Percentiles rank a stretch among this genome's conserved stretches.
These are phyloP conservation scores for Eupeodes luniger DNA, from an alignment of 2,888 invertebrate species.

Conservation along the genomic window DNA sequence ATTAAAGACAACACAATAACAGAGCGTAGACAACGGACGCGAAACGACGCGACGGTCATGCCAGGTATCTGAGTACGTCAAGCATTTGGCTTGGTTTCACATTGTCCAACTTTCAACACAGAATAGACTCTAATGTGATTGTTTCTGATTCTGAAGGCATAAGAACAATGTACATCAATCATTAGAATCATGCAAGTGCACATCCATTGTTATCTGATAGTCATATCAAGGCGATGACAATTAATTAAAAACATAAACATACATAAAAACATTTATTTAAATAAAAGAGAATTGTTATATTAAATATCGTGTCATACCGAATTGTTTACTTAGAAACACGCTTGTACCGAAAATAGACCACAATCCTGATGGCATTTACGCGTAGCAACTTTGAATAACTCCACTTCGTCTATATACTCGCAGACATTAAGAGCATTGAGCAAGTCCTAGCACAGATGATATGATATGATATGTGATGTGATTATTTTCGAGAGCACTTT, in stretches of 20 bases:
- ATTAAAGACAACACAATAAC: constrained; percentile 48
- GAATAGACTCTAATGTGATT: neutral
- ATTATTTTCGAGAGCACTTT: constrained; percentile 59
- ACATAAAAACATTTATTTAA: constrained; percentile 14
- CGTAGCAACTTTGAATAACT: constrained; percentile 36
- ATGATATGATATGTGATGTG: constrained; percentile 19
- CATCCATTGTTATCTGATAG: constrained; percentile 58
- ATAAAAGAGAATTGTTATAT: constrained; percentile 20
- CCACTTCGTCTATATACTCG: constrained; percentile 21
- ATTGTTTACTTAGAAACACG: constrained; percentile 28
- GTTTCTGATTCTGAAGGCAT: constrained; percentile 17
- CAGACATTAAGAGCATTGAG: neutral
- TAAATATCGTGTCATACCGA: constrained; percentile 36
- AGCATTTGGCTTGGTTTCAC: constrained; percentile 52
- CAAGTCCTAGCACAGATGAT: constrained; percentile 45
- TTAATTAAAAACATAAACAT: constrained; percentile 63
- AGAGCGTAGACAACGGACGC: no score
- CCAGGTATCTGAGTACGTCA: constrained; percentile 53
- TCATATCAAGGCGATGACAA: constrained; percentile 72
- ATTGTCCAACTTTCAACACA: constrained; percentile 67
- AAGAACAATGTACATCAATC: constrained; percentile 68
- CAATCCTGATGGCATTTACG: neutral
- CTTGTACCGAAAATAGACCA: neutral
- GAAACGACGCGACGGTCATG: constrained; percentile 7
- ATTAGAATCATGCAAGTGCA: constrained; percentile 39